Conservation (phyloP, 2,888 invertebrate genomes). For the Pimpla rufipes region DNA sequence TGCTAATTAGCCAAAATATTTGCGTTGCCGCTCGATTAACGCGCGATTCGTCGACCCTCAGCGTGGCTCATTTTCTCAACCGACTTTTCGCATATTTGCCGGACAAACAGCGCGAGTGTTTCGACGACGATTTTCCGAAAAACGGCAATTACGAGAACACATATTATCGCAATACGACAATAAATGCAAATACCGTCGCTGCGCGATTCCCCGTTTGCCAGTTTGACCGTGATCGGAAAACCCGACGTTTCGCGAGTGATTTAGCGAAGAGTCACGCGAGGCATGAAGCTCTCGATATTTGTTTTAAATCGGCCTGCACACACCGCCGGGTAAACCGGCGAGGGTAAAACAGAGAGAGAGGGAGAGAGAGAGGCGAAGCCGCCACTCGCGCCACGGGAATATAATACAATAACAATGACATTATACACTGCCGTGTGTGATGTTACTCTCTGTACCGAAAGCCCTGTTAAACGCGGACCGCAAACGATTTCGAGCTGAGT, state of each 20-base stretch:
- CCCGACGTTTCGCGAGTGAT: not conserved
- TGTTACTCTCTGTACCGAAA: conserved; percentile 33
- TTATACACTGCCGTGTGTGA: conserved; percentile 36
- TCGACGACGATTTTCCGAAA: no score
- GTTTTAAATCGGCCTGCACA: conserved; percentile 16
- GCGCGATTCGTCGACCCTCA: no score
- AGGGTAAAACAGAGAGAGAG: conserved; percentile 7
- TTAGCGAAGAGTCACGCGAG: not conserved
- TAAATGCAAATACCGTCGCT: no score
- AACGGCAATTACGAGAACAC: no score
- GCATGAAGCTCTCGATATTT: conserved; percentile 14
- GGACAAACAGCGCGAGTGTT: no score
- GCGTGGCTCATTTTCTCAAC: no score
- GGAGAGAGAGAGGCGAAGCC: not conserved
- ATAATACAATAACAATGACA: conserved; percentile 46
- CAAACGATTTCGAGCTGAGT: conserved; percentile 40
- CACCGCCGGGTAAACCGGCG: conserved; percentile 1
- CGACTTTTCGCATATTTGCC: no score
- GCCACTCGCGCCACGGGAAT: not conserved
- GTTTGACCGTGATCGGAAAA: not conserved
- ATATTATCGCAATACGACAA: no score
- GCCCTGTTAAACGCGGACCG: conserved; percentile 38
- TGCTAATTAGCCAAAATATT: no score
- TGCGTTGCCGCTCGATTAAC: no score
- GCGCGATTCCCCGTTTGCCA: no score